Evolutionary conservation across 2,888 invertebrate genomes (phyloP), one percentile per base, ranked within the genome.

Genomic region (Drepanosiphum platanoidis): DNA sequence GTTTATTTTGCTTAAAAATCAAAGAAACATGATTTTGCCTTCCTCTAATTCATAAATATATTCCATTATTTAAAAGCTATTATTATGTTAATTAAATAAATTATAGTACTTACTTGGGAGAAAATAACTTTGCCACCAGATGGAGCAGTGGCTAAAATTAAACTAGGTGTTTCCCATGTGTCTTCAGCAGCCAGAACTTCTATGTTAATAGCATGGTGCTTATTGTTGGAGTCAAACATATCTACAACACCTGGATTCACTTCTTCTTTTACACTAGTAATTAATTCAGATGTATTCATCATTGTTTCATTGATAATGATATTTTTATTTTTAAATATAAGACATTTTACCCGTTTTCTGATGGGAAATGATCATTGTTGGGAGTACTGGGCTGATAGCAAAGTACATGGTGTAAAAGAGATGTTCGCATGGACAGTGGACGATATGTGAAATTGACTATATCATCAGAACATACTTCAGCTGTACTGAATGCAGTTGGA

Each of bases 121-220:
- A 96, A 95, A 70, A 96, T 93, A 8, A 95, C 95, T 87, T 93
- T 92, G 27, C 96, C 96, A 4, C 88, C 86, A 9, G 87, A 86
- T 77, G 92, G 93, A 66, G 91, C 91, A 0, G 92, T 92, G 1
- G 95, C 95, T 88, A 95, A 91, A 86, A 96, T 90, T 84, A 96
- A 91, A 87, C 95, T 95, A 0, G 96, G 96, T 0, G 95, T 95
- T 86, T 95, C 94, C 95, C 96, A 96, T 0, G 95, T 96, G 89
- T 96, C 95, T 88, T 96, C 96, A 0, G 94, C 94, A 0, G 95
- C 95, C 86, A 96, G 90, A 42, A 95, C 93, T 89, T 94, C 93
- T 11, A 96, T 94, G 88, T 94, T 93, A 87, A 96, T 90, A 87
- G 93, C 93, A 89, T 95, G 94, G 2, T 91, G 91, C 86, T 92